A percentile compares a stretch with the other conserved stretches of the same genome.
These are phyloP conservation scores for Drosophila antonietae DNA, from an alignment of 2,888 invertebrate genomes.

Conservation along the genomic window DNA sequence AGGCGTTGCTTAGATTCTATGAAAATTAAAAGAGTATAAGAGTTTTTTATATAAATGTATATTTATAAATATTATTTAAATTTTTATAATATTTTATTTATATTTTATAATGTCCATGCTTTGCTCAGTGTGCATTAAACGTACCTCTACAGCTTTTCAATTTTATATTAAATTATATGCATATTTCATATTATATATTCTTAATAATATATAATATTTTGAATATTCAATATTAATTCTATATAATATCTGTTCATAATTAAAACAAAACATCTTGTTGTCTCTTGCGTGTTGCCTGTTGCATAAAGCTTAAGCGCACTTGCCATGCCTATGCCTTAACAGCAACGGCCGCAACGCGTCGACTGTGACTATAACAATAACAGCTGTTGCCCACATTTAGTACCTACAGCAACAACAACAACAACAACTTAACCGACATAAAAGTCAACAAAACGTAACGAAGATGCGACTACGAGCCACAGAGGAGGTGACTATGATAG, in stretches of 20 bases:
- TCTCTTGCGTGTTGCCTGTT: not conserved
- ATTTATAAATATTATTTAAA: too few species aligned
- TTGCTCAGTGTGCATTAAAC: too few species aligned
- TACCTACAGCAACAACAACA: slow-evolving; percentile 30
- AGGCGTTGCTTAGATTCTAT: too few species aligned
- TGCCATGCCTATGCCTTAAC: not conserved
- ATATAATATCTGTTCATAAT: not conserved
- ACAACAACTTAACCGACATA: slow-evolving; percentile 54
- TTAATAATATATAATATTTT: not conserved
- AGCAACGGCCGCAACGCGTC: not conserved
- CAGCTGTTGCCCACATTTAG: slow-evolving; percentile 39
- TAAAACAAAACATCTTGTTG: not conserved
- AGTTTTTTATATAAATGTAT: too few species aligned
- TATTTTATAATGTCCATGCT: too few species aligned
- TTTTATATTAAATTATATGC: not conserved
- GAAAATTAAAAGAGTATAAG: too few species aligned
- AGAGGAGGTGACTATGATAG: slow-evolving; percentile 37
- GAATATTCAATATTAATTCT: not conserved
- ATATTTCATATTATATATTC: not conserved
- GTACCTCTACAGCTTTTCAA: too few species aligned
- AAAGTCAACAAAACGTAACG: slow-evolving; percentile 61
- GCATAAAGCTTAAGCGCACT: not conserved
- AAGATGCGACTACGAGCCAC: slow-evolving; percentile 43
- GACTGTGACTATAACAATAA: slow-evolving; percentile 27
- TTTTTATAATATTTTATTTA: too few species aligned